Percentiles rank a stretch among this genome's conserved stretches.
Conservation (phyloP, 2,888 invertebrate species). For the Oxyscelio sp. region DNA sequence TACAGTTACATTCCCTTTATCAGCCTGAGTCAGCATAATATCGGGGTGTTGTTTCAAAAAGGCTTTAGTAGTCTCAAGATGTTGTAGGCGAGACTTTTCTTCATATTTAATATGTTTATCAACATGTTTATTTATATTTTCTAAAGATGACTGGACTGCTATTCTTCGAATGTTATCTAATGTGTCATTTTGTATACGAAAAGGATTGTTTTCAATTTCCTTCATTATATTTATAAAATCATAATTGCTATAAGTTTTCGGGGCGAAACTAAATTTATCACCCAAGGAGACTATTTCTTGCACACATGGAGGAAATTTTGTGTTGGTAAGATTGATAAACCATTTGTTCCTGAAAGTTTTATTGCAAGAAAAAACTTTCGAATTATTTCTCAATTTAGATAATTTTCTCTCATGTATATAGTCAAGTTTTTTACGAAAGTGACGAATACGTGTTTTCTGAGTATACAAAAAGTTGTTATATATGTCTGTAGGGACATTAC, state of each 20-base stretch:
- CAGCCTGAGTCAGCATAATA: neutral
- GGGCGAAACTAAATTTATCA: neutral
- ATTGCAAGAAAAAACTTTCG: too few relatives aligned
- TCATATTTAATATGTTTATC: too few relatives aligned
- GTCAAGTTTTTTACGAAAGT: too few relatives aligned
- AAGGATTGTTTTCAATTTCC: neutral
- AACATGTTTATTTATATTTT: neutral
- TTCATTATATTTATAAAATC: neutral
- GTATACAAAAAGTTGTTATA: too few relatives aligned
- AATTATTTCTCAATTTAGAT: too few relatives aligned
- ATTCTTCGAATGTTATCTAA: neutral
- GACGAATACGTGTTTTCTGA: too few relatives aligned
- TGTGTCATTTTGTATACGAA: neutral
- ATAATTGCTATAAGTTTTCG: neutral
- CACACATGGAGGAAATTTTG: neutral
- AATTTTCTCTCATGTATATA: too few relatives aligned
- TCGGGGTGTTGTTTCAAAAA: neutral
- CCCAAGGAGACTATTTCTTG: neutral
- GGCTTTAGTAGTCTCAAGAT: neutral
- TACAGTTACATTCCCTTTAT: neutral
- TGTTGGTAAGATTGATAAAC: neutral
- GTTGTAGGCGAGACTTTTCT: neutral
- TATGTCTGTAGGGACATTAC: too few relatives aligned
- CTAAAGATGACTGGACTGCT: neutral
- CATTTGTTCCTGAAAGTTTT: neutral